These are phyloP conservation scores for Serranochromis macrocephalus DNA, from an alignment of 2,113 vertebrate species.

Conservation along the genomic window DNA sequence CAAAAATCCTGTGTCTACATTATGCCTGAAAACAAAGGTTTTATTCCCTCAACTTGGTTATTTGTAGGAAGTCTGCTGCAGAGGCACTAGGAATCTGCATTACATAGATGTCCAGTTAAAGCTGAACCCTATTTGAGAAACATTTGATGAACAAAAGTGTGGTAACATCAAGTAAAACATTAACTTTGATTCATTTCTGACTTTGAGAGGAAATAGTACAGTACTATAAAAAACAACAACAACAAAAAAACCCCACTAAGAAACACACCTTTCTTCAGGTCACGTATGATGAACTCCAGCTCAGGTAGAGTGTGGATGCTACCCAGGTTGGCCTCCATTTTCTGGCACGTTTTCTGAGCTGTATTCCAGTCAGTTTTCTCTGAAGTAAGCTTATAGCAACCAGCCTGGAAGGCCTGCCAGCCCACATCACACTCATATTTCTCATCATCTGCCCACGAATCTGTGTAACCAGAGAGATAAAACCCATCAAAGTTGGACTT, in stretches of 20 bases:
- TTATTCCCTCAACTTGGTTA: neutral
- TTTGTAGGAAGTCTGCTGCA: neutral
- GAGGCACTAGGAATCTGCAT: fast-evolving
- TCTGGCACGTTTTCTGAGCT: constrained; percentile 83
- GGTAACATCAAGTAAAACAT: neutral
- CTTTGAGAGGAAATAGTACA: neutral
- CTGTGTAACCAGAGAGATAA: constrained; percentile 28
- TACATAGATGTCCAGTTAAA: neutral
- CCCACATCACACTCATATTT: constrained; percentile 85
- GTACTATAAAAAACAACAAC: neutral
- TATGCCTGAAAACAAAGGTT: neutral
- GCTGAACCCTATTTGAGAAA: neutral
- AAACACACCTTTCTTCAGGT: constrained; percentile 72
- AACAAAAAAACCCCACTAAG: fast-evolving
- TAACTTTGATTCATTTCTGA: neutral
- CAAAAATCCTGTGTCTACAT: neutral
- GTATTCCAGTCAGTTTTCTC: constrained; percentile 86
- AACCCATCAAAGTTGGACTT: neutral
- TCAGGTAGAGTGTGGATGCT: constrained; percentile 91
- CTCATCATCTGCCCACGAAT: constrained; percentile 73
- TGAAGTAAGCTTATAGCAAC: constrained; percentile 84
- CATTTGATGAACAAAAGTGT: neutral
- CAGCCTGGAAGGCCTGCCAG: constrained; percentile 90
- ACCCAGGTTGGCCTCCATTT: constrained; percentile 83
- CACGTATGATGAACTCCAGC: constrained; percentile 87